Conservation (phyloP, 2,888 invertebrate species). For the Euplagia quadripunctaria region DNA sequence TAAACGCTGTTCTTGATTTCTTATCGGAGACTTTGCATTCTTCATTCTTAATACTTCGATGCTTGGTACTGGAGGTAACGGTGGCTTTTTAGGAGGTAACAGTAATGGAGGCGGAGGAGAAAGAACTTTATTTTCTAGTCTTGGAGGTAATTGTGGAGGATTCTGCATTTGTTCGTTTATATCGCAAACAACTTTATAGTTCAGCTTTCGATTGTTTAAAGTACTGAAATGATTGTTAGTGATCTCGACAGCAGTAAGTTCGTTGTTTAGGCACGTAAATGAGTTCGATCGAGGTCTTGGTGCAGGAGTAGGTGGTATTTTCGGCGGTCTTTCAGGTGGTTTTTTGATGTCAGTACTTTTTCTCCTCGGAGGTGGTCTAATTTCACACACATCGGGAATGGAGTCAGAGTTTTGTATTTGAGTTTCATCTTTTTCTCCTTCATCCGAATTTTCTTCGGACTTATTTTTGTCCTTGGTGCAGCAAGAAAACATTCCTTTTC, state of each 20-base stretch:
- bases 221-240: slow-evolving; percentile 81
- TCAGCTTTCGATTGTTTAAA: slow-evolving; percentile 79
- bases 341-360: slow-evolving; percentile 85
- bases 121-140: slow-evolving; percentile 74
- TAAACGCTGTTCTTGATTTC: slow-evolving; percentile 83
- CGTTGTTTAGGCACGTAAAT: slow-evolving; percentile 81
- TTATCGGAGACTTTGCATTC: slow-evolving; percentile 80
- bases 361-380: slow-evolving; percentile 89
- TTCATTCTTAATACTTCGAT: slow-evolving; percentile 88
- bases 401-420: slow-evolving; percentile 78
- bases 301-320: slow-evolving; percentile 84
- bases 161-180: slow-evolving; percentile 76
- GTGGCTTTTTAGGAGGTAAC: slow-evolving; percentile 91
- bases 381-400: slow-evolving; percentile 82
- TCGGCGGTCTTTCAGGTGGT: slow-evolving; percentile 91
- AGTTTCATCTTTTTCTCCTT: slow-evolving; percentile 73
- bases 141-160: slow-evolving; percentile 87
- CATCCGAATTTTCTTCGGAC: slow-evolving; percentile 83
- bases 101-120: slow-evolving; percentile 85
- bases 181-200: slow-evolving; percentile 81
- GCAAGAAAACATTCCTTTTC: slow-evolving; percentile 91
- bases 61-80: slow-evolving; percentile 90
- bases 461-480: slow-evolving; percentile 89
- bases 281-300: slow-evolving; percentile 88
- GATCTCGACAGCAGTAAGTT: slow-evolving; percentile 79